A percentile compares a stretch with the other conserved stretches of the same genome.
Evolutionary conservation across 2,113 vertebrate genomes (phyloP).

Genomic region (Scomber scombrus): DNA sequence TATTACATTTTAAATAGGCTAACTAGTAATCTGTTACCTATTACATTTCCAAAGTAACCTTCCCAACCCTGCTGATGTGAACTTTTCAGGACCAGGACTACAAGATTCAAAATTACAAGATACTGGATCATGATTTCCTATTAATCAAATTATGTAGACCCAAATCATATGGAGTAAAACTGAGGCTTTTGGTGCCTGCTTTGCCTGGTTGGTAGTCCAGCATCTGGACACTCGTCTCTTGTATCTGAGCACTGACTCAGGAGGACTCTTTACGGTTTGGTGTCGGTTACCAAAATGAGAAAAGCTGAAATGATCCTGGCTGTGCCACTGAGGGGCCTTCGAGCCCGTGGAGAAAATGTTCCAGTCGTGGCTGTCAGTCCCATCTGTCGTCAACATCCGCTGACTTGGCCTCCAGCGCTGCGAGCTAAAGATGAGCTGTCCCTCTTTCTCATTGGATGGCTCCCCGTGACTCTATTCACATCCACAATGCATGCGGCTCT

Average conservation of each 20-base stretch:
- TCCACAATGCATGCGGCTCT: constrained; percentile 42
- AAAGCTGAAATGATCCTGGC: constrained; percentile 1
- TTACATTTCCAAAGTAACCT: too few relatives aligned
- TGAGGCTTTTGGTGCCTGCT: too few relatives aligned
- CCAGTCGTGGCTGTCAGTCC: constrained; percentile 36
- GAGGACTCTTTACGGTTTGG: not conserved
- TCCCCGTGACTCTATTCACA: constrained; percentile 49
- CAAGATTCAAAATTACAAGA: too few relatives aligned
- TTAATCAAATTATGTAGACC: too few relatives aligned
- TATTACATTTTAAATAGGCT: too few relatives aligned
- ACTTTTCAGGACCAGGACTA: too few relatives aligned
- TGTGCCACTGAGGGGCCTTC: not conserved
- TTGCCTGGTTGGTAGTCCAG: too few relatives aligned
- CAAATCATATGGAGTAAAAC: too few relatives aligned
- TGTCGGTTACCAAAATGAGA: not conserved
- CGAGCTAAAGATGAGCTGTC: constrained; percentile 17
- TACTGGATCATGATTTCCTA: too few relatives aligned
- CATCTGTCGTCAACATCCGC: constrained; percentile 48
- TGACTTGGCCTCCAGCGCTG: constrained; percentile 33
- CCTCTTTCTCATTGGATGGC: constrained; percentile 37
- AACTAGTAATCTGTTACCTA: too few relatives aligned
- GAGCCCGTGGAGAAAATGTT: constrained; percentile 32
- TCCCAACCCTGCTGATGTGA: too few relatives aligned
- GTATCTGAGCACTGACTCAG: not conserved
- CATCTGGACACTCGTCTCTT: too few relatives aligned